Percentiles rank a stretch among this genome's conserved stretches.
These are phyloP conservation scores for Cheilosia vulpina DNA, from an alignment of 2,888 invertebrate genomes.

Conservation along the genomic window DNA sequence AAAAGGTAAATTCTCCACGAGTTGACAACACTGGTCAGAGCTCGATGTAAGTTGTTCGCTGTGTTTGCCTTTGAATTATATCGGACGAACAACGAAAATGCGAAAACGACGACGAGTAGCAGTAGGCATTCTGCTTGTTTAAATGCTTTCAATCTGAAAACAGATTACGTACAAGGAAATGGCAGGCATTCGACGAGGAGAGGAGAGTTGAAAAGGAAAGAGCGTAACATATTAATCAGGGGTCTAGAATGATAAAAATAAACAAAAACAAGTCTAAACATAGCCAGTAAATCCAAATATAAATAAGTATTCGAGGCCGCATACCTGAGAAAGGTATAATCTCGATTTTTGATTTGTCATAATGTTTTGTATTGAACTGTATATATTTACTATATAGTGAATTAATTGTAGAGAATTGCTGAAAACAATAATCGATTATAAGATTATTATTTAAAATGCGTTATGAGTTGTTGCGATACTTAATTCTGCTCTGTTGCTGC, in stretches of 20 bases:
- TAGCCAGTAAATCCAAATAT: not conserved
- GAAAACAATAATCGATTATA: too few relatives aligned
- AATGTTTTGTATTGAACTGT: too few relatives aligned
- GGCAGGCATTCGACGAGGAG: constrained; percentile 27
- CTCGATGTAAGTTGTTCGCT: constrained; percentile 27
- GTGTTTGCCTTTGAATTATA: constrained; percentile 16
- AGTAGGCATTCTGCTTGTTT: too few relatives aligned
- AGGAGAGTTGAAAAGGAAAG: constrained; percentile 35
- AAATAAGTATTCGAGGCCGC: not conserved
- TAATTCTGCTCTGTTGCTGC: too few relatives aligned
- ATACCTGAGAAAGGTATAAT: not conserved
- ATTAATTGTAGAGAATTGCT: too few relatives aligned
- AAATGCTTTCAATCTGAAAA: constrained; percentile 43
- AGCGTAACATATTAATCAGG: constrained; percentile 31
- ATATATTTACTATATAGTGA: too few relatives aligned
- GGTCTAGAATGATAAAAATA: constrained; percentile 27
- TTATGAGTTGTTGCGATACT: too few relatives aligned
- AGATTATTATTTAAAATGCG: too few relatives aligned
- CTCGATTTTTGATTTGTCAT: not conserved
- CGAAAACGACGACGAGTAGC: not conserved
- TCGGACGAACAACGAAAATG: not conserved
- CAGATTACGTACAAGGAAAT: constrained; percentile 43
- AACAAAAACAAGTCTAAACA: constrained; percentile 28
- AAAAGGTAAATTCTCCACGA: too few relatives aligned
- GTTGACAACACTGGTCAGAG: too few relatives aligned